These are phyloP conservation scores for Brachyrhaphis roseni DNA, from an alignment of 2,797 vertebrate genomes.

Conservation along the genomic window DNA sequence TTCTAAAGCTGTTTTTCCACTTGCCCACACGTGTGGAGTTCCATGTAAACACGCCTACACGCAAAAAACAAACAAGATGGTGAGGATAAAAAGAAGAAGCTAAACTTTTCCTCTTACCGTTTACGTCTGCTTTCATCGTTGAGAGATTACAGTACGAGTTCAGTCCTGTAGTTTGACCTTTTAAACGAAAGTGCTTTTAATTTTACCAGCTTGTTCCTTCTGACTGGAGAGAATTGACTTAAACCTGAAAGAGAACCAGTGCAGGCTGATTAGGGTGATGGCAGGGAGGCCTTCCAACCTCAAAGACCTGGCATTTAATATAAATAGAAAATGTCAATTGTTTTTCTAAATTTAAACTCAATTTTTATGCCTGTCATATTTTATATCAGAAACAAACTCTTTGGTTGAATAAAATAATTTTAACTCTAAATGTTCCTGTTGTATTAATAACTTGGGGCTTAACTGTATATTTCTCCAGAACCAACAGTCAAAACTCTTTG, in stretches of 20 bases:
- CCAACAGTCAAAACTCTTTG: not conserved
- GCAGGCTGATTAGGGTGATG: not conserved
- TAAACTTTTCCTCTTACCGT: not conserved
- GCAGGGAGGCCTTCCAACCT: not conserved
- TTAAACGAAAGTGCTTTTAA: not conserved
- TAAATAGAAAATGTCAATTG: not conserved
- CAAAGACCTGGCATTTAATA: not conserved
- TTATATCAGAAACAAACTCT: not conserved
- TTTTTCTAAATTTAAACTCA: not conserved
- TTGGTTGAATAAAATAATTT: not conserved
- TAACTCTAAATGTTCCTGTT: not conserved
- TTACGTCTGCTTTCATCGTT: not conserved
- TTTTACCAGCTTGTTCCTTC: not conserved
- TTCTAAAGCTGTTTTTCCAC: constrained; percentile 53
- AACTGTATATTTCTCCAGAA: not conserved
- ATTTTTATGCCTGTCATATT: not conserved
- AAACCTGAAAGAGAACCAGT: not conserved
- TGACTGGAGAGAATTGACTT: not conserved
- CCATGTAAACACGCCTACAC: constrained; percentile 13
- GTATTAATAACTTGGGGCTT: not conserved
- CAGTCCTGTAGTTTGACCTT: not conserved
- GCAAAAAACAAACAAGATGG: not conserved
- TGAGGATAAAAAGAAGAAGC: not conserved
- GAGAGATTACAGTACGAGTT: not conserved
- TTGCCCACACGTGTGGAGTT: constrained; percentile 11